A percentile compares a stretch with the other conserved stretches of the same genome.
Conservation (phyloP, 2,113 vertebrate genomes). For the Prionailurus viverrinus region DNA sequence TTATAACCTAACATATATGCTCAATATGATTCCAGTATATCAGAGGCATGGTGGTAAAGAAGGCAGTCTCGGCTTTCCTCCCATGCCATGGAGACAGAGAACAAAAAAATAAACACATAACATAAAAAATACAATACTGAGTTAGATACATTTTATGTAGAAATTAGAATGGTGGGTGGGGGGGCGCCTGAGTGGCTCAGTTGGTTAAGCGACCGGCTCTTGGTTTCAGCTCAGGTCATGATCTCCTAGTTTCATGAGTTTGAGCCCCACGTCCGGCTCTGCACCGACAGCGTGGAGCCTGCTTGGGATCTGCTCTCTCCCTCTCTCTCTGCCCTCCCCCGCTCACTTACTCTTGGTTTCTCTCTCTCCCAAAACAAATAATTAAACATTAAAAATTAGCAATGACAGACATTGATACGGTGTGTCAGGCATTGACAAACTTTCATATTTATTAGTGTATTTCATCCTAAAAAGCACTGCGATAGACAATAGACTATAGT, state of each 20-base stretch:
- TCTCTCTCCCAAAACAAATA: too few relatives aligned
- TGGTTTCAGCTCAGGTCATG: too few relatives aligned
- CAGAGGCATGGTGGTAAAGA: not conserved
- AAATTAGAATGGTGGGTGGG: not conserved
- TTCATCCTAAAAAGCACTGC: not conserved
- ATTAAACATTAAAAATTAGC: not conserved
- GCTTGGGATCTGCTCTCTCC: too few relatives aligned
- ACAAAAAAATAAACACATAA: not conserved
- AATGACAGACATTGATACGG: fast-evolving
- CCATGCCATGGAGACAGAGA: not conserved
- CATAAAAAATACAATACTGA: not conserved
- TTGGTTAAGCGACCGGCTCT: too few relatives aligned
- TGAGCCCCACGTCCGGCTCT: too few relatives aligned
- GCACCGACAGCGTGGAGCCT: too few relatives aligned
- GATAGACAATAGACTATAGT: not conserved
- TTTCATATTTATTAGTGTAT: not conserved
- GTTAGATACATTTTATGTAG: not conserved
- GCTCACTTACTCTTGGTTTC: too few relatives aligned
- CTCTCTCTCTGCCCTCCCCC: too few relatives aligned
- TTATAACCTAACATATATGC: not conserved
- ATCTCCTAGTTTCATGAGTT: too few relatives aligned
- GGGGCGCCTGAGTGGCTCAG: too few relatives aligned
- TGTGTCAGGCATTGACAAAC: not conserved
- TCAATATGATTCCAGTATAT: fast-evolving
- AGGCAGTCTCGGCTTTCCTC: not conserved